phyloP scores from a whole-genome alignment of 2,113 vertebrate species.

The Dromas ardeola region DNA sequence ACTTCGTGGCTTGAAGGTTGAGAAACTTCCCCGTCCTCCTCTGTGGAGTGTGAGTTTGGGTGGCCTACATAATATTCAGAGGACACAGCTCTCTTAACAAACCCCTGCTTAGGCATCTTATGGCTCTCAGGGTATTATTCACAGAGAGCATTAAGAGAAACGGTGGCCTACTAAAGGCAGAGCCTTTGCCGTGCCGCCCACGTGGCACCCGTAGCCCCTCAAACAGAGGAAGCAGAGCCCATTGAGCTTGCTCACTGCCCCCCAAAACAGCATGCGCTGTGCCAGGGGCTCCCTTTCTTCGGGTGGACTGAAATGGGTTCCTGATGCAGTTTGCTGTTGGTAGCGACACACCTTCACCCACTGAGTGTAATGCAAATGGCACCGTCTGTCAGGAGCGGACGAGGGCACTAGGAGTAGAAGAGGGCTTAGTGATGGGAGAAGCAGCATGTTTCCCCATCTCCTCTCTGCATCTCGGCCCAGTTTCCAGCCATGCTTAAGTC shows the following conservation, averaged over 20 bases:
- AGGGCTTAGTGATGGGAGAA: neutral
- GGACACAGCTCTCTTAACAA: fast-evolving
- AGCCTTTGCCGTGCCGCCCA: neutral
- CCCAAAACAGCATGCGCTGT: neutral
- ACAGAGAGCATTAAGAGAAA: neutral
- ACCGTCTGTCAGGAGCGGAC: fast-evolving
- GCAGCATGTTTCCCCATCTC: neutral
- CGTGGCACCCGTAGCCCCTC: fast-evolving
- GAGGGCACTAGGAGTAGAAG: neutral
- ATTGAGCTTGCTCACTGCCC: neutral
- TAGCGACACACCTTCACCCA: neutral
- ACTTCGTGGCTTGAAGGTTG: neutral
- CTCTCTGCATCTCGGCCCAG: too few relatives aligned
- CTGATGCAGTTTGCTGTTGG: neutral
- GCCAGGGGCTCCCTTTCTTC: neutral
- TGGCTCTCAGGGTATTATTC: neutral
- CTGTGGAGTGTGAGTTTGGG: neutral
- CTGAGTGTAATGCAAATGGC: neutral
- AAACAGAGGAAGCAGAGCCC: neutral
- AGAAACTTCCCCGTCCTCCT: neutral
- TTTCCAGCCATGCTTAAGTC: neutral
- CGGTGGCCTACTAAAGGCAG: neutral
- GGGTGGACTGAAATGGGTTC: neutral
- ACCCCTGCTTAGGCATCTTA: neutral
- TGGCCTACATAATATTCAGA: neutral